A percentile compares a stretch with the other conserved stretches of the same genome.
phyloP scores from a whole-genome alignment of 2,797 vertebrate species.

The Chromis chromis region DNA sequence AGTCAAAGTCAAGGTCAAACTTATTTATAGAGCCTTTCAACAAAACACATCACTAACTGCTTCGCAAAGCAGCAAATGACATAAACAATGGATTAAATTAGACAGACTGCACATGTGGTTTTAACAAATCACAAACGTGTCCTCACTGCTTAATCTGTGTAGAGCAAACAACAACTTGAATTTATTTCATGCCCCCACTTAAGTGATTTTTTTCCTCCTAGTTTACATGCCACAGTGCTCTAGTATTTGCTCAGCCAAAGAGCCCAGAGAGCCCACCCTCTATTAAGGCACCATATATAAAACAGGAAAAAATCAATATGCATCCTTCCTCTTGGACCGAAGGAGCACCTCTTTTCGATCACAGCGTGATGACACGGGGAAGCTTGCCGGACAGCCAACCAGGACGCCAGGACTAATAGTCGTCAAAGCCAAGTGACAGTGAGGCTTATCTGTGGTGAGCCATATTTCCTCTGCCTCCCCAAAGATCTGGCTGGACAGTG shows the following conservation, averaged over 20 bases:
- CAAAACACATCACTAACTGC: constrained; percentile 44
- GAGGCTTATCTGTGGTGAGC: constrained; percentile 73
- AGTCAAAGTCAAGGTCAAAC: constrained; percentile 60
- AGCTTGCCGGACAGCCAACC: constrained; percentile 48
- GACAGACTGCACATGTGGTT: constrained; percentile 9
- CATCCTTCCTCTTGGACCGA: constrained; percentile 54
- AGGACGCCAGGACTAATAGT: constrained; percentile 67
- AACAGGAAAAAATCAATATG: constrained; percentile 75
- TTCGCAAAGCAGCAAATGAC: constrained; percentile 45
- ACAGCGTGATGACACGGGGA: constrained; percentile 52
- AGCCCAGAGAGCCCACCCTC: constrained; percentile 54
- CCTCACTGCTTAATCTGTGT: not conserved
- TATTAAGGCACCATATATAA: constrained; percentile 65
- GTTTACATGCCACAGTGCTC: constrained; percentile 58
- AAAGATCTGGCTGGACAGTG: constrained; percentile 74
- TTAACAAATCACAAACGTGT: constrained; percentile 43
- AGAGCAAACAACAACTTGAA: constrained; percentile 22
- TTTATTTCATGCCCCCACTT: constrained; percentile 50
- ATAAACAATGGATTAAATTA: constrained; percentile 38
- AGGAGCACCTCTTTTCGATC: constrained; percentile 58
- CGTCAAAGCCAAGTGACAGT: constrained; percentile 75
- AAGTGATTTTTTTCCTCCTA: constrained; percentile 21
- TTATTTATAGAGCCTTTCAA: constrained; percentile 56
- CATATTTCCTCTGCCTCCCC: constrained; percentile 64
- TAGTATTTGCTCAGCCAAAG: constrained; percentile 55